phyloP scores from a whole-genome alignment of 2,797 vertebrate species.

The Paramormyrops hopkinsi region DNA sequence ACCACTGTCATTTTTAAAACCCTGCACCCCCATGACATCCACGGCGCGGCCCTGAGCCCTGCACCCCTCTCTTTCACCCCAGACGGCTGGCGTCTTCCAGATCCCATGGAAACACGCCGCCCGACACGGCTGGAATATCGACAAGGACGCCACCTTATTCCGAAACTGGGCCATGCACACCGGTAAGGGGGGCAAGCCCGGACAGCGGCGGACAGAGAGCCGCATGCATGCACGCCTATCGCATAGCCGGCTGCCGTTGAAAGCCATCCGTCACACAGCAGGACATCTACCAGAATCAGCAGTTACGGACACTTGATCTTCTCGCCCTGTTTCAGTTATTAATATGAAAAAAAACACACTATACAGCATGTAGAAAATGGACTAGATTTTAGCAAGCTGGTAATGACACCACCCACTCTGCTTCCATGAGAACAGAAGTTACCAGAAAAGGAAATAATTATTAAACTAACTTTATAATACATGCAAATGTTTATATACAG shows the following conservation, averaged over 20 bases:
- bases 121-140: slow-evolving; percentile 70
- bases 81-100: slow-evolving; percentile 64
- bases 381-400: not conserved
- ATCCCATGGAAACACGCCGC: slow-evolving; percentile 74
- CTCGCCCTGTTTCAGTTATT: not conserved
- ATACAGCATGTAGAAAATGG: not conserved
- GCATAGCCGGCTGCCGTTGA: slow-evolving; percentile 3
- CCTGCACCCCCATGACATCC: not conserved
- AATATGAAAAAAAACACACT: not conserved
- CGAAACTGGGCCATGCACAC: slow-evolving; percentile 73
- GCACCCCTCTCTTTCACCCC: not conserved
- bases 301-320: slow-evolving; percentile 15
- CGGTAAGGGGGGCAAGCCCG: slow-evolving; percentile 46
- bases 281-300: slow-evolving; percentile 11
- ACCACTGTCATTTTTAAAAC: not conserved
- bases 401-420: not conserved
- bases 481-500: too few species aligned
- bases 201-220: not conserved
- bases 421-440: not conserved
- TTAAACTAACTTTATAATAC: too few species aligned
- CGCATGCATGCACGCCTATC: slow-evolving; percentile 11
- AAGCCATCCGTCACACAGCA: not conserved
- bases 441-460: not conserved
- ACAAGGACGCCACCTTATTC: slow-evolving; percentile 69
- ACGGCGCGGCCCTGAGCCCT: not conserved